Evolutionary conservation across 2,797 vertebrate species (phyloP), one percentile per base, ranked within the genome.

Genomic region (Sarcophilus harrisii): DNA sequence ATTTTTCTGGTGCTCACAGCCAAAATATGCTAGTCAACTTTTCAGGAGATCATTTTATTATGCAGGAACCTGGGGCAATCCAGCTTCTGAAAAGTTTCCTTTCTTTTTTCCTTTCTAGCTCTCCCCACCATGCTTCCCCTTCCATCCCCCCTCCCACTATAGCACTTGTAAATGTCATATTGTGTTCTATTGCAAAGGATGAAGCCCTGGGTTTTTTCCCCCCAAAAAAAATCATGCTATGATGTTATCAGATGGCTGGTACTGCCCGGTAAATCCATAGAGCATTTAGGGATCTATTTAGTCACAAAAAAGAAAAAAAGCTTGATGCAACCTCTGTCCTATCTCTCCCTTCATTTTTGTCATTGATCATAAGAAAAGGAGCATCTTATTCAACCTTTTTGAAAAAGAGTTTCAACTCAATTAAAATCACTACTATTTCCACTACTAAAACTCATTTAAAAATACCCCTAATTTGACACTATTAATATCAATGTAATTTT

Each of bases 401-500:
- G 73, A 93, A 93, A 92, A 95, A 93, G 95, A 94, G 12, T 54
- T 90, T 89, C 93, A 55, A 27, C 45, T 93, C 92, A 97, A 97
- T 98, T 98, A 97, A 97, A 96, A 96, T 11, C 92, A 91, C 93
- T 96, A 95, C 62, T 94, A 97, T 93, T 97, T 96, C 62, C 0
- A 0, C 95, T 95, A 96, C 95, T 96, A 95, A 97, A 97, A 97
- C 92, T 95, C 92, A 91, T 96, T 96, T 96, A 97, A 96, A 97
- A 98, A 96, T 93, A 97, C 97, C 97, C 95, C 93, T 98, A 96
- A 98, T 98, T 97, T 98, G 93, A 96, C 96, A 96, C 95, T 97
- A 95, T 97, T 98, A 98, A 98, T 98, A 96, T 96, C 97, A 96
- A 97, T 96, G 96, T 96, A 97, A 98, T 98, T 98, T 98, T 97